These are phyloP conservation scores for Leptinotarsa lineolata DNA, from an alignment of 1,140 invertebrate species.

Conservation along the genomic window DNA sequence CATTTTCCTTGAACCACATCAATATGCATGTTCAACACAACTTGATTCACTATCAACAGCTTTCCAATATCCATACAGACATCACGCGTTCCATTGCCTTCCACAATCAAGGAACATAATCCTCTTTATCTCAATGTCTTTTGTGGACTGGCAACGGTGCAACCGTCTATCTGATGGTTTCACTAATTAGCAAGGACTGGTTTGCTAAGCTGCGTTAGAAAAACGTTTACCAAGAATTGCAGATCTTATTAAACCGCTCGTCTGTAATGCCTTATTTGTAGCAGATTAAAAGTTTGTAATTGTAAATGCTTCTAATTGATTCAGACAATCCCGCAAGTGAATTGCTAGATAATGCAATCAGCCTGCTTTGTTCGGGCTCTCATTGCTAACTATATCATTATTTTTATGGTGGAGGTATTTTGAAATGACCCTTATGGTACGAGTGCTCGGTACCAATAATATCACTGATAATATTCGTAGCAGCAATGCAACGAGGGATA, in stretches of 20 bases:
- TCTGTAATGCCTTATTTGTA: constrained; percentile 49
- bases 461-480: no score
- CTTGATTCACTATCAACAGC: no score
- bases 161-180: constrained; percentile 35
- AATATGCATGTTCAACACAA: no score
- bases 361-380: constrained; percentile 4
- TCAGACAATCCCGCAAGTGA: constrained; percentile 34
- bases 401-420: neutral
- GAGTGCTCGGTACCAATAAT: no score
- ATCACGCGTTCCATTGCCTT: no score
- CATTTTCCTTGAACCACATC: no score
- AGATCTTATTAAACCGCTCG: no score
- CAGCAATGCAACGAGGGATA: no score
- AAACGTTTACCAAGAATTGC: constrained; percentile 43
- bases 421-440: neutral
- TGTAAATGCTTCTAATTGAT: constrained; percentile 49
- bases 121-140: no score
- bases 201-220: constrained; percentile 33
- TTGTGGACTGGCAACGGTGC: no score
- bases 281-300: constrained; percentile 50
- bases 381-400: neutral
- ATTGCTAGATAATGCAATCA: constrained; percentile 26
- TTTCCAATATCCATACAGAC: no score
- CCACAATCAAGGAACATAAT: no score
- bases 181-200: constrained; percentile 45